Evolutionary conservation across 1,140 invertebrate genomes (phyloP).

Genomic region (Drosophila melanica): DNA sequence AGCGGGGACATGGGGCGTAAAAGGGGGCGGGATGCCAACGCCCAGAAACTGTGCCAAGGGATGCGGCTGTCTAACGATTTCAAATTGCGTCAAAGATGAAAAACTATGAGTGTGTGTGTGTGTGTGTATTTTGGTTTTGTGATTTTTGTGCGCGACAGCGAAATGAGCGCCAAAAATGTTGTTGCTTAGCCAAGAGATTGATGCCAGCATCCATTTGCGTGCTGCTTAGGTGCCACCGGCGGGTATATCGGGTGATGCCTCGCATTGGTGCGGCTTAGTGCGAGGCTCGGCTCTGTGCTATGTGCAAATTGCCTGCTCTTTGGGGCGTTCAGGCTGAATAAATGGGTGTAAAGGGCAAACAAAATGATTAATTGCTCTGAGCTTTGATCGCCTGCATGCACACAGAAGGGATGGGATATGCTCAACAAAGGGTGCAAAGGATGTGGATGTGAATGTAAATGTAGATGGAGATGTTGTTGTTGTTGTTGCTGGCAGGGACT

Average conservation of each 20-base stretch:
- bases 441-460: conserved; percentile 53
- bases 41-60: conserved; percentile 27
- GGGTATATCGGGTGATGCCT: conserved; percentile 18
- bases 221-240: conserved; percentile 48
- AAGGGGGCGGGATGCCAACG: conserved; percentile 25
- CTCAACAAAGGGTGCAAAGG: conserved; percentile 76
- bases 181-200: conserved; percentile 71
- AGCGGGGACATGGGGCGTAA: conserved; percentile 1
- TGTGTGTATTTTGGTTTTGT: conserved; percentile 3
- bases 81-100: conserved; percentile 70
- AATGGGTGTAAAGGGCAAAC: conserved; percentile 83
- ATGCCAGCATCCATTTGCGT: conserved; percentile 48
- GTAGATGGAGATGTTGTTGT: conserved; percentile 10
- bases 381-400: conserved; percentile 83
- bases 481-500: conserved; percentile 16
- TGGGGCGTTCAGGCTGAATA: conserved; percentile 82
- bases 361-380: conserved; percentile 84
- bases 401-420: conserved; percentile 62
- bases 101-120: conserved; percentile 44
- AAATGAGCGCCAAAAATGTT: conserved; percentile 72
- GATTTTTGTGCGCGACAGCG: conserved; percentile 61
- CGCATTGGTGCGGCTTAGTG: conserved; percentile 17
- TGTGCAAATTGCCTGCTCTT: conserved; percentile 48
- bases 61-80: conserved; percentile 61
- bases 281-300: conserved; percentile 1